Evolutionary conservation across 64 coral and sea anemone species (phyloP).

Genomic region (Platygyra sinensis): DNA sequence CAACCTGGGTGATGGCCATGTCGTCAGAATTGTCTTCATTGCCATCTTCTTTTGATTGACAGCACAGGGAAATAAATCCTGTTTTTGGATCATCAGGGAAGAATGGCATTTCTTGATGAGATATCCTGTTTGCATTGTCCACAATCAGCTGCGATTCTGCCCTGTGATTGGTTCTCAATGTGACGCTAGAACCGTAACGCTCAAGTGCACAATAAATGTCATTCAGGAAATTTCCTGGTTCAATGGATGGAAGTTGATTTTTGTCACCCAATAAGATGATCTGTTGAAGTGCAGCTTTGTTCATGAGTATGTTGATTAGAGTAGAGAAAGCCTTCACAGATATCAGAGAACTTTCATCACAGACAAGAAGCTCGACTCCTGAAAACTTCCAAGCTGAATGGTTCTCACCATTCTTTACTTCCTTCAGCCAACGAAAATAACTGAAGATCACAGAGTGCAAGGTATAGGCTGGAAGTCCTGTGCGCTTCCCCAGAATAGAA

Average conservation of each 20-base stretch:
- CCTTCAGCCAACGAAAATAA: slow-evolving; percentile 14
- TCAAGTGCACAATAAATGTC: slow-evolving; percentile 51
- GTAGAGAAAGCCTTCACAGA: slow-evolving; percentile 56
- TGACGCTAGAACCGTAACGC: slow-evolving; percentile 15
- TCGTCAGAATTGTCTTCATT: background rate
- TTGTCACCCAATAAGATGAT: slow-evolving; percentile 56
- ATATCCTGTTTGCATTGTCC: slow-evolving; percentile 65
- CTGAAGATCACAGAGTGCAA: slow-evolving; percentile 70
- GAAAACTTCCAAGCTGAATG: slow-evolving; percentile 46
- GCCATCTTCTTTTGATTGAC: background rate
- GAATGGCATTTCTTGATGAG: slow-evolving; percentile 4
- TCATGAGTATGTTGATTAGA: slow-evolving; percentile 33
- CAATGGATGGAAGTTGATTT: slow-evolving; percentile 71
- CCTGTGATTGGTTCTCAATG: slow-evolving; percentile 58
- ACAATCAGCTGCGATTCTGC: slow-evolving; percentile 62
- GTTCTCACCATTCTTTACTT: background rate
- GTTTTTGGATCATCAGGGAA: slow-evolving; percentile 25
- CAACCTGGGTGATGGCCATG: slow-evolving; percentile 1
- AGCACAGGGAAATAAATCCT: slow-evolving; percentile 9
- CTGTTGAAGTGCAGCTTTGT: slow-evolving; percentile 47
- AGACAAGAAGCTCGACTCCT: slow-evolving; percentile 50
- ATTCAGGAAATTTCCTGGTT: slow-evolving; percentile 63
- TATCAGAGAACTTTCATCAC: slow-evolving; percentile 66
- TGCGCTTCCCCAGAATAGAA: slow-evolving; percentile 64
- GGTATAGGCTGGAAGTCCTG: slow-evolving; percentile 36